Percentiles rank a stretch among this genome's conserved stretches.
phyloP scores from a whole-genome alignment of 2,888 invertebrate genomes.

The Tribolium freemani region DNA sequence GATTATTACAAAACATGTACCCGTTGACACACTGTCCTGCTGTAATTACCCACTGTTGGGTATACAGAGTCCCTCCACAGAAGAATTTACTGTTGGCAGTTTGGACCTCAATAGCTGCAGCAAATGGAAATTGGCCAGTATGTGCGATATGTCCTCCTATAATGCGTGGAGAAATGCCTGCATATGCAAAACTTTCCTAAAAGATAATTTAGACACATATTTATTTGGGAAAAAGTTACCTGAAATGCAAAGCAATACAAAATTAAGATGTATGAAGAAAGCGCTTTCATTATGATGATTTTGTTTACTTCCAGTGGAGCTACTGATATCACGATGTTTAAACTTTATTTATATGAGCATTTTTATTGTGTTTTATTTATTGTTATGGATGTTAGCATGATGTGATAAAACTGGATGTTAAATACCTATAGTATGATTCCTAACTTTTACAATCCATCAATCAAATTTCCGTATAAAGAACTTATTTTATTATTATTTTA shows the following conservation, averaged over 20 bases:
- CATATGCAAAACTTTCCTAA: background rate
- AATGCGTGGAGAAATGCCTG: background rate
- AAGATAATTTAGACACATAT: background rate
- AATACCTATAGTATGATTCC: background rate
- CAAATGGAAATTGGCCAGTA: background rate
- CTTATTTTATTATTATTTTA: too few relatives aligned
- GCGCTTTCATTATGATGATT: background rate
- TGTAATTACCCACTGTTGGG: slow-evolving; percentile 1
- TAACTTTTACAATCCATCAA: too few relatives aligned
- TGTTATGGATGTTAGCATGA: background rate
- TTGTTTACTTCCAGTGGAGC: background rate
- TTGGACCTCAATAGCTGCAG: slow-evolving; percentile 18
- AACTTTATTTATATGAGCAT: background rate
- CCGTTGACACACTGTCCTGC: slow-evolving; percentile 15
- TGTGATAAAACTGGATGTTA: background rate
- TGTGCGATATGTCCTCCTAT: background rate
- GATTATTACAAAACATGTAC: background rate
- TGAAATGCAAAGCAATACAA: background rate
- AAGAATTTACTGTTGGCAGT: slow-evolving; percentile 8
- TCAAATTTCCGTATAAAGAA: too few relatives aligned
- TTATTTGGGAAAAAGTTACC: background rate
- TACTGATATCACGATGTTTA: background rate
- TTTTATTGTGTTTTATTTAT: background rate
- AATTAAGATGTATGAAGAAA: background rate
- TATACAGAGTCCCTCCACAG: slow-evolving; percentile 8